These are phyloP conservation scores for Chiloscyllium plagiosum DNA, from an alignment of 2,113 vertebrate genomes.

Conservation along the genomic window DNA sequence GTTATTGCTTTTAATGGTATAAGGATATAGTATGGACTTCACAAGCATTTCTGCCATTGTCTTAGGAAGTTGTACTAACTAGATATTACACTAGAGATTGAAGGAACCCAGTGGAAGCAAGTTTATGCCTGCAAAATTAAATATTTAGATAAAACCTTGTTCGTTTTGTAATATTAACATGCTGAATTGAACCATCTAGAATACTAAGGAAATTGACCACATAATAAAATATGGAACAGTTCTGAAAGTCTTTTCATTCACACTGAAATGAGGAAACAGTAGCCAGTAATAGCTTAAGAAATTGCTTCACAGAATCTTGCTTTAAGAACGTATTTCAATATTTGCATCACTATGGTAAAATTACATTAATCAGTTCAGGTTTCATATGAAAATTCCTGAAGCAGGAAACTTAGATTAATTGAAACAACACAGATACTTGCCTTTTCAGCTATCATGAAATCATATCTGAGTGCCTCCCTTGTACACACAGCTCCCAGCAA, in stretches of 20 bases:
- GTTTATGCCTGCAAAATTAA: neutral
- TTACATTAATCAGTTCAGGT: neutral
- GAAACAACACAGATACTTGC: slow-evolving; percentile 52
- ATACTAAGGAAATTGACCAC: neutral
- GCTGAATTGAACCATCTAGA: neutral
- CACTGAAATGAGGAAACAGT: neutral
- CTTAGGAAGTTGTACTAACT: neutral
- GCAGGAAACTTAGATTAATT: neutral
- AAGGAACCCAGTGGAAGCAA: neutral
- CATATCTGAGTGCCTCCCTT: slow-evolving; percentile 79
- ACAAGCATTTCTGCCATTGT: neutral
- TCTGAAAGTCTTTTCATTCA: neutral
- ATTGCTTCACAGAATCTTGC: neutral
- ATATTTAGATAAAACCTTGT: neutral
- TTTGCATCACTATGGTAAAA: neutral
- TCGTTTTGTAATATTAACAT: neutral
- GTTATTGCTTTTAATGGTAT: neutral
- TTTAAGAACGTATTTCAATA: neutral
- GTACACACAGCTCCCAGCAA: slow-evolving; percentile 89
- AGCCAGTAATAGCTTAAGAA: neutral
- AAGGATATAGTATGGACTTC: neutral
- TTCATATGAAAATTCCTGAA: neutral
- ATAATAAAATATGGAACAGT: neutral
- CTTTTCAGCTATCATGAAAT: slow-evolving; percentile 98
- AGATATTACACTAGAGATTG: neutral